phyloP scores from a whole-genome alignment of 2,797 vertebrate species.

The Octomys mimax region DNA sequence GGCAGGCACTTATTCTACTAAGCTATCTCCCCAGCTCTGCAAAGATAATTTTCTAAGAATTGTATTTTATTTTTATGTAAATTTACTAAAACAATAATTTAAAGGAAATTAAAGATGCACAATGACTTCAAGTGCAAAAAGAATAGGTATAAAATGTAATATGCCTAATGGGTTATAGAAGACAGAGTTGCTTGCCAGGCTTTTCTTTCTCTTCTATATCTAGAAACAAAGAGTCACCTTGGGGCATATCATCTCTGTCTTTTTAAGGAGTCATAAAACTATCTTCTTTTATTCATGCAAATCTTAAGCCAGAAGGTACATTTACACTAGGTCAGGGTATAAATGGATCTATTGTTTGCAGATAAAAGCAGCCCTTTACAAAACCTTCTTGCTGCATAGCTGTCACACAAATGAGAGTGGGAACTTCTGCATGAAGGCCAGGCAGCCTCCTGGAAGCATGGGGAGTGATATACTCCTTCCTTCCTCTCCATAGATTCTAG shows the following conservation, averaged over 20 bases:
- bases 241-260: constrained; percentile 19
- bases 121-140: background rate
- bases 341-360: constrained; percentile 14
- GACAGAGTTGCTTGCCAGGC: background rate
- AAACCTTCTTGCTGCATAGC: background rate
- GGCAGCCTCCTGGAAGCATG: background rate
- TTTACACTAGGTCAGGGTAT: background rate
- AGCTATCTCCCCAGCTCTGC: background rate
- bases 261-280: constrained; percentile 31
- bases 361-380: background rate
- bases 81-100: background rate
- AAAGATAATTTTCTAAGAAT: background rate
- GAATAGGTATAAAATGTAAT: background rate
- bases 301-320: constrained; percentile 38
- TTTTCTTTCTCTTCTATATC: constrained; percentile 46
- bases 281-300: constrained; percentile 49
- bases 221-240: constrained; percentile 57
- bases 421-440: background rate
- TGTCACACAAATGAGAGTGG: background rate
- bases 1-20: too few species aligned
- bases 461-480: accelerated
- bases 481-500: background rate
- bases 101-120: background rate
- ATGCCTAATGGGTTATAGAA: background rate
- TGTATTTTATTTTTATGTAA: background rate